Evolutionary conservation across 1,140 invertebrate species (phyloP), one percentile per base, ranked within the genome.

Genomic region (Oscheius sp.): DNA sequence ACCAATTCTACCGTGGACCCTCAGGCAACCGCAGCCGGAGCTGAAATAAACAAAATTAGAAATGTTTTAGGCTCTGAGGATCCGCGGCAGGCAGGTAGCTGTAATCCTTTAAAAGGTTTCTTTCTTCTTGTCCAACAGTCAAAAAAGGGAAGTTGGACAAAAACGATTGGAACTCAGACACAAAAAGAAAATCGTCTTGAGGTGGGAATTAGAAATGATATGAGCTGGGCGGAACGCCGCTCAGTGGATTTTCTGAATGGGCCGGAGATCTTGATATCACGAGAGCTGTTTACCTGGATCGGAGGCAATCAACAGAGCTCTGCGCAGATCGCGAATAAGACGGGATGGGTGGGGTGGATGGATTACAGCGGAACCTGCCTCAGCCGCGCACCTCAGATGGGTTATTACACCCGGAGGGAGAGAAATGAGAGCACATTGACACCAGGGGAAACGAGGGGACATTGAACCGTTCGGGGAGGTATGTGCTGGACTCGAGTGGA

Each of bases 231-330:
- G 7, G 49, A 42, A 55, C 49, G 49, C 15, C 49, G 15, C 49
- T 20, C 15, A 26, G 49, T 55, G 49, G 49, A 55, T 55, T 55
- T 55, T 55, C 49, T 55, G 49, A 55, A 55, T 55, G 49, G 49
- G 49, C 49, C 28, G 49, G 49, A 55, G 49, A 55, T 55, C 49
- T 55, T 55, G 49, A 55, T 55, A 55, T 55, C 49, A 55, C 49
- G 28, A 55, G 49, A 55, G 49, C 49, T 55, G 49, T 55, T 55
- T 55, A 55, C 49, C 49, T 55, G 49, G 49, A 55, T 55, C 49
- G 49, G 49, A n/a, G 23, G 49, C 49, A 55, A 55, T 55, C 49
- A 55, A 55, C 49, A 7, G 49, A 55, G 49, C 49, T 55, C 49
- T 23, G 49, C 49, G 49, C 49, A n/a, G 49, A 55, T 55, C 23